Evolutionary conservation across 2,888 invertebrate species (phyloP).

Genomic region (Eurois occulta): DNA sequence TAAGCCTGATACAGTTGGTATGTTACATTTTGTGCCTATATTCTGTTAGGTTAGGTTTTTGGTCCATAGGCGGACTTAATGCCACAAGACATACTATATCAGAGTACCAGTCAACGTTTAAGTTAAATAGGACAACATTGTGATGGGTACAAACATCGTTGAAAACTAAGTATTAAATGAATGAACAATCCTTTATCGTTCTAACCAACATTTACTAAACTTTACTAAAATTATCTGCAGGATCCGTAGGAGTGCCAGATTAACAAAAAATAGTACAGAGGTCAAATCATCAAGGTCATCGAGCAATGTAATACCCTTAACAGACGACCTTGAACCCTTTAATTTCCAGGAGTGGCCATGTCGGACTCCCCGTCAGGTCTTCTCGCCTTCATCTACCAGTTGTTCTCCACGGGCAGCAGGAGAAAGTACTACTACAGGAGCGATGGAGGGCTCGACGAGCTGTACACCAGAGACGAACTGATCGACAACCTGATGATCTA

Average conservation of each 20-base stretch:
- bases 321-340: too few species aligned
- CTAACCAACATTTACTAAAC: neutral
- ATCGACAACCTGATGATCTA: conserved; percentile 92
- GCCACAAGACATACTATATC: too few species aligned
- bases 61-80: too few species aligned
- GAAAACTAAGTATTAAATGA: neutral
- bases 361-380: conserved; percentile 94
- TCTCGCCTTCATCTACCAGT: conserved; percentile 94
- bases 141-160: too few species aligned
- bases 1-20: conserved; percentile 63
- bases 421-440: conserved; percentile 46
- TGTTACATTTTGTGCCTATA: neutral
- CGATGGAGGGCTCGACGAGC: conserved; percentile 91
- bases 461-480: conserved; percentile 91
- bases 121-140: too few species aligned
- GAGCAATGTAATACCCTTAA: neutral
- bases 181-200: neutral
- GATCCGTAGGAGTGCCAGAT: too few species aligned
- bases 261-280: too few species aligned
- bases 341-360: conserved; percentile 90
- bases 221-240: too few species aligned
- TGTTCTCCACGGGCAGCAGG: conserved; percentile 94
- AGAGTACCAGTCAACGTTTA: too few species aligned
- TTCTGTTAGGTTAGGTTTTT: too few species aligned
- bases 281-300: too few species aligned